Evolutionary conservation across 1,140 invertebrate genomes (phyloP).

Genomic region (Hyles euphorbiae): DNA sequence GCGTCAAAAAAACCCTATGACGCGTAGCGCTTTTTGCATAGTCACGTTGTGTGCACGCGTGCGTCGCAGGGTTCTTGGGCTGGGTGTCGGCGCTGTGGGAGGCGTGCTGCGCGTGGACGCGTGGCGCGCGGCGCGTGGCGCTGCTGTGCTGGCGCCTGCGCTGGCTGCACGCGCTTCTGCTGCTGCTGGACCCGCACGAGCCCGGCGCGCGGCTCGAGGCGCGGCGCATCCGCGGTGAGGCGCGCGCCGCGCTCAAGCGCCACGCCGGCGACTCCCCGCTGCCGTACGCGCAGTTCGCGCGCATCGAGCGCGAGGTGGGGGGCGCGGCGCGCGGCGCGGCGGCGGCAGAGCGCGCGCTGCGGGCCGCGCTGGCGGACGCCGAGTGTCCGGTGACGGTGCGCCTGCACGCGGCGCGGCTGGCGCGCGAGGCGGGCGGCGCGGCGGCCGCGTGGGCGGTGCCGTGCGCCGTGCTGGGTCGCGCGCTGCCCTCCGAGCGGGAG

Average conservation of each 20-base stretch:
- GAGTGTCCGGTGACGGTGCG: background rate
- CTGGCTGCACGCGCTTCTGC: slow-evolving; percentile 26
- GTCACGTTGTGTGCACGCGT: too few species aligned
- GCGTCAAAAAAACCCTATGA: too few species aligned
- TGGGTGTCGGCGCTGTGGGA: slow-evolving; percentile 20
- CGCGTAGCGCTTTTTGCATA: too few species aligned
- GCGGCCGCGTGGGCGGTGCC: slow-evolving; percentile 11
- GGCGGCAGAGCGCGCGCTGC: slow-evolving; percentile 12
- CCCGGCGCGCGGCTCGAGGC: slow-evolving; percentile 9
- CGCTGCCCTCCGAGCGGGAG: slow-evolving; percentile 5
- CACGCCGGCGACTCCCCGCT: slow-evolving; percentile 15
- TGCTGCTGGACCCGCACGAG: slow-evolving; percentile 13
- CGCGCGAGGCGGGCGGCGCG: slow-evolving; percentile 1
- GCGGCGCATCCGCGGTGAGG: slow-evolving; percentile 13
- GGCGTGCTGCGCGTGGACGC: slow-evolving; percentile 9
- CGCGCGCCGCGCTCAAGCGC: slow-evolving; percentile 6
- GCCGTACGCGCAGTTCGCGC: slow-evolving; percentile 20
- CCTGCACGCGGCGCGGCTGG: background rate
- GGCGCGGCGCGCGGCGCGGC: background rate
- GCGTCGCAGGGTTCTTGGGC: slow-evolving; percentile 10
- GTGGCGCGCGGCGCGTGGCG: slow-evolving; percentile 10
- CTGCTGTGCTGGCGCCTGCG: slow-evolving; percentile 25
- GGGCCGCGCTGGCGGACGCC: slow-evolving; percentile 11
- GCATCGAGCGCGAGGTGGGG: slow-evolving; percentile 7
- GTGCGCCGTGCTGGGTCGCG: slow-evolving; percentile 18